Evolutionary conservation across 2,113 vertebrate species (phyloP).

Genomic region (Perca fluviatilis): DNA sequence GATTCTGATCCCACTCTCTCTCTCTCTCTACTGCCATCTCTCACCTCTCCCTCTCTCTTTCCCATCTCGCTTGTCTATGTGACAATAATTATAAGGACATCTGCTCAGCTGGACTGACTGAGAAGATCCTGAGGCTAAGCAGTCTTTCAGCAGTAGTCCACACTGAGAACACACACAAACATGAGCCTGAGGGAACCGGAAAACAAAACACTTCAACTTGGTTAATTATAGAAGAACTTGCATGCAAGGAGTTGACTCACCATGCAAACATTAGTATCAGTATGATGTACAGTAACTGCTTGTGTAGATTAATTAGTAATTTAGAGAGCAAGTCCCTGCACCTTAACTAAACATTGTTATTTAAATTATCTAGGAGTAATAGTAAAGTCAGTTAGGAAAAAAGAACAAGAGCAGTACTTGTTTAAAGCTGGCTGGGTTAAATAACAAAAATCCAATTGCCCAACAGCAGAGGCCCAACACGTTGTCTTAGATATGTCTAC

Average conservation of each 20-base stretch:
- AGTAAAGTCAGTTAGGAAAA: background rate
- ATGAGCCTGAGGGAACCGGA: background rate
- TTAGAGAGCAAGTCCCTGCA: background rate
- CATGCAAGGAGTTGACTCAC: background rate
- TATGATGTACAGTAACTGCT: background rate
- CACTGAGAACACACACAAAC: slow-evolving; percentile 35
- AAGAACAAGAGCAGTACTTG: background rate
- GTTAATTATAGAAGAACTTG: background rate
- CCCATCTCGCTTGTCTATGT: background rate
- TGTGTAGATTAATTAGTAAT: background rate
- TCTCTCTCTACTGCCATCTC: background rate
- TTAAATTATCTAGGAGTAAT: background rate
- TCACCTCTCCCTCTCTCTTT: background rate
- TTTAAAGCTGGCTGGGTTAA: background rate
- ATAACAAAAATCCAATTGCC: background rate
- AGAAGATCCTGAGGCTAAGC: slow-evolving; percentile 8
- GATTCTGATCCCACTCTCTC: background rate
- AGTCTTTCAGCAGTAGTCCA: slow-evolving; percentile 25
- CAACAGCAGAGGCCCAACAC: background rate
- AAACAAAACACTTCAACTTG: slow-evolving; percentile 13
- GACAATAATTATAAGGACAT: slow-evolving; percentile 23
- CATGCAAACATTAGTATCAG: background rate
- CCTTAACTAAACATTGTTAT: background rate
- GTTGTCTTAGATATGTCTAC: background rate
- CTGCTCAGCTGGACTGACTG: slow-evolving; percentile 42